Evolutionary conservation across 2,113 vertebrate species (phyloP).

Genomic region (Mugil cephalus): DNA sequence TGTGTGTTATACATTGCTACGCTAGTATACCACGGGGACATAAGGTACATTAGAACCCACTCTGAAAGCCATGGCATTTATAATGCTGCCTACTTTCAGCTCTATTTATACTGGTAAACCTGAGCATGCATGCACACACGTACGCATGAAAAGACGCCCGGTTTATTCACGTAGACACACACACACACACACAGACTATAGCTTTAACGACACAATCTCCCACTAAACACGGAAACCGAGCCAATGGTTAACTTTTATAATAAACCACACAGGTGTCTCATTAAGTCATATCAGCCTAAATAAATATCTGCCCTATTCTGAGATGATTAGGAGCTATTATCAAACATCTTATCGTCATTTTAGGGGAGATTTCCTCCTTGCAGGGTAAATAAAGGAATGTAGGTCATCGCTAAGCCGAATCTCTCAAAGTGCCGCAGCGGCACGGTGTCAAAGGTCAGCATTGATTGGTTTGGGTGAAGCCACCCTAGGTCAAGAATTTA

Average conservation of each 20-base stretch:
- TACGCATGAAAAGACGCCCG: constrained; percentile 33
- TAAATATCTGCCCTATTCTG: background rate
- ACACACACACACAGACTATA: constrained; percentile 2
- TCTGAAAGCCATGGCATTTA: constrained; percentile 67
- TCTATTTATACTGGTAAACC: constrained; percentile 41
- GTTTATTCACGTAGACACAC: constrained; percentile 22
- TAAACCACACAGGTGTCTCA: background rate
- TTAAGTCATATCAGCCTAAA: background rate
- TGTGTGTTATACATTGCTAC: constrained; percentile 78
- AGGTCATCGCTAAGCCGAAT: constrained; percentile 13
- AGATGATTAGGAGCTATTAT: background rate
- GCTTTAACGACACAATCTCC: background rate
- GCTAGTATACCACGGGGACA: constrained; percentile 74
- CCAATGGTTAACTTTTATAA: constrained; percentile 11
- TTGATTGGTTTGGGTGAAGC: constrained; percentile 2
- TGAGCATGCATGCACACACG: constrained; percentile 30
- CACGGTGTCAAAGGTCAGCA: constrained; percentile 68
- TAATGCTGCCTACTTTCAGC: constrained; percentile 75
- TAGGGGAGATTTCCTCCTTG: background rate
- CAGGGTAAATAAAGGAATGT: constrained; percentile 3
- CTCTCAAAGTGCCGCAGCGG: constrained; percentile 8
- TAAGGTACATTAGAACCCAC: constrained; percentile 75
- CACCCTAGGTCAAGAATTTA: background rate
- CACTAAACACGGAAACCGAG: constrained; percentile 3
- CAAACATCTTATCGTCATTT: background rate